A percentile compares a stretch with the other conserved stretches of the same genome.
These are phyloP conservation scores for Dasyornis broadbenti DNA, from an alignment of 2,113 vertebrate genomes.

Conservation along the genomic window DNA sequence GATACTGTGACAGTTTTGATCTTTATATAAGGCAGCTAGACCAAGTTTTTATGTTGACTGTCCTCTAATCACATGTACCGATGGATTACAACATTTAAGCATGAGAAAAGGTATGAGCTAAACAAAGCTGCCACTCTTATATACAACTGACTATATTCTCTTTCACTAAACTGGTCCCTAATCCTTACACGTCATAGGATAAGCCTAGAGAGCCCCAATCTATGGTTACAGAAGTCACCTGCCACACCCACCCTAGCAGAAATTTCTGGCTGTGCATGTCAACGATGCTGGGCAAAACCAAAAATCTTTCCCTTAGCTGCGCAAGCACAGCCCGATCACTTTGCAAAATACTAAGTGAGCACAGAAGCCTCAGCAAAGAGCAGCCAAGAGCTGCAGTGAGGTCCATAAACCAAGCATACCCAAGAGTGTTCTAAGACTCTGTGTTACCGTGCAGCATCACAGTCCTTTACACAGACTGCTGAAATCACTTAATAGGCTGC, in stretches of 20 bases:
- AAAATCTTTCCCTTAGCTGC: background rate
- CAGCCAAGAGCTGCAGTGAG: background rate
- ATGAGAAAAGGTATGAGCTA: background rate
- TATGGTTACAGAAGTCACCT: background rate
- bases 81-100: background rate
- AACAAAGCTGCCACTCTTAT: background rate
- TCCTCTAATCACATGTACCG: background rate
- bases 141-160: too few relatives aligned
- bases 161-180: background rate
- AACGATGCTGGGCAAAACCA: background rate
- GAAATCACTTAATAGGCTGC: background rate
- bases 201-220: background rate
- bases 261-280: background rate
- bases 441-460: background rate
- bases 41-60: background rate
- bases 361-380: background rate
- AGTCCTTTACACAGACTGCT: background rate
- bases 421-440: background rate
- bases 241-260: background rate
- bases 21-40: background rate
- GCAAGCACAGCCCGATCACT: background rate
- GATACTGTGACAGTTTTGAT: background rate
- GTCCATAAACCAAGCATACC: background rate
- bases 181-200: background rate
- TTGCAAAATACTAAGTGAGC: background rate